Evolutionary conservation across 2,797 vertebrate genomes (phyloP), one percentile per base, ranked within the genome.

Genomic region (Eutrigla gurnardus): DNA sequence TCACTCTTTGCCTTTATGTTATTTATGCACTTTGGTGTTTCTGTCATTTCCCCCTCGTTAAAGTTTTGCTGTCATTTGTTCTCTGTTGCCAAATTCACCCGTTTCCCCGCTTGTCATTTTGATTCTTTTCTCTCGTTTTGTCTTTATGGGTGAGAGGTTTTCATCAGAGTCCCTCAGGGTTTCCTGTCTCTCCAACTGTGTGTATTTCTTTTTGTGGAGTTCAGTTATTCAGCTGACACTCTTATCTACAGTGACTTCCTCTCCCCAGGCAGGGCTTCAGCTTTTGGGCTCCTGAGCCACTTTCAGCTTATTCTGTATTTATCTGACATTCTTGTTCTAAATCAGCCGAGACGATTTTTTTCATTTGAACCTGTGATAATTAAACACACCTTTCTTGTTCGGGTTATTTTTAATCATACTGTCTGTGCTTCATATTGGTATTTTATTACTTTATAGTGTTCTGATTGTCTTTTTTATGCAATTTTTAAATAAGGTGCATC

Each of bases 151-250:
- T 78, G 66, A 86, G 80, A 78, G 73, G 62, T 72, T 80, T 82
- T 85, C 79, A 81, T 85, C 71, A 33, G 55, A 52, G 59, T 83
- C 81, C 83, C 85, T 78, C 68, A 39, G 81, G 85, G 73, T 47
- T 79, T 87, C 79, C 77, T 71, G 81, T 73, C 73, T 62, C 81
- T 62, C 61, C 52, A 3, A 65, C 85, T 73, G 77, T 58, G 59
- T 60, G 52, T 45, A 6, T 78, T 61, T 72, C 35, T 67, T 5
- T 49, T 83, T 71, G 64, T 12, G 33, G 61, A 57, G 69, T 74
- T 73, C 39, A 58, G 32, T 71, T 70, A 42, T 81, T 79, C 61
- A 53, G 62, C 55, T 73, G 84, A 83, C 66, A 60, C 78, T 78
- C 64, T 69, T 8, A 63, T 80, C 73, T 77, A 17, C 70, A 15